phyloP scores from a whole-genome alignment of 2,888 invertebrate species.

The Euphydryas editha region DNA sequence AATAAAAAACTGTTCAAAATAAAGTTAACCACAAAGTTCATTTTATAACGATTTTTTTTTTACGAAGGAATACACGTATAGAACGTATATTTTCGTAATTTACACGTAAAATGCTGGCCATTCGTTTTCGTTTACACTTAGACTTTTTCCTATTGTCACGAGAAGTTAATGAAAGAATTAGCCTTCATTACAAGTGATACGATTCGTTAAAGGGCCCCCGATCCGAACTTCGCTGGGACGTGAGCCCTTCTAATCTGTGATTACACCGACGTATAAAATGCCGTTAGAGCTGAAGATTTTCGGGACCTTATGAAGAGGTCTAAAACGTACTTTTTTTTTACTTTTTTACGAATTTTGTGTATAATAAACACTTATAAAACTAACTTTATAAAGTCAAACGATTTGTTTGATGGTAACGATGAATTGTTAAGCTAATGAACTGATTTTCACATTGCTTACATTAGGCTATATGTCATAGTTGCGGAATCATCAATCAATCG shows the following conservation, averaged over 20 bases:
- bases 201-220: slow-evolving; percentile 81
- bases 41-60: not conserved
- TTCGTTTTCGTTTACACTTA: slow-evolving; percentile 72
- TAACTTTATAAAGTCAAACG: not conserved
- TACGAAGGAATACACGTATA: not conserved
- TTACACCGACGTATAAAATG: slow-evolving; percentile 52
- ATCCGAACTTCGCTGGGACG: slow-evolving; percentile 75
- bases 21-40: not conserved
- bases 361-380: too few relatives aligned
- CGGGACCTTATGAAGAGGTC: not conserved
- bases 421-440: too few relatives aligned
- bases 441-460: too few relatives aligned
- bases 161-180: slow-evolving; percentile 83
- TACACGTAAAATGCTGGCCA: slow-evolving; percentile 44
- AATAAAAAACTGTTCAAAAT: too few relatives aligned
- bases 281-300: slow-evolving; percentile 12
- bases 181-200: slow-evolving; percentile 82
- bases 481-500: too few relatives aligned
- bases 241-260: slow-evolving; percentile 65
- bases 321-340: too few relatives aligned
- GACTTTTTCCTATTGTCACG: slow-evolving; percentile 80
- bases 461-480: too few relatives aligned
- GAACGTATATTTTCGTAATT: slow-evolving; percentile 18
- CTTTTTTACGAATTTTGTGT: too few relatives aligned
- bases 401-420: not conserved